Base-by-base conservation (phyloP, 2,113 vertebrate species). In the Dunckerocampus dactyliophorus region DNA sequence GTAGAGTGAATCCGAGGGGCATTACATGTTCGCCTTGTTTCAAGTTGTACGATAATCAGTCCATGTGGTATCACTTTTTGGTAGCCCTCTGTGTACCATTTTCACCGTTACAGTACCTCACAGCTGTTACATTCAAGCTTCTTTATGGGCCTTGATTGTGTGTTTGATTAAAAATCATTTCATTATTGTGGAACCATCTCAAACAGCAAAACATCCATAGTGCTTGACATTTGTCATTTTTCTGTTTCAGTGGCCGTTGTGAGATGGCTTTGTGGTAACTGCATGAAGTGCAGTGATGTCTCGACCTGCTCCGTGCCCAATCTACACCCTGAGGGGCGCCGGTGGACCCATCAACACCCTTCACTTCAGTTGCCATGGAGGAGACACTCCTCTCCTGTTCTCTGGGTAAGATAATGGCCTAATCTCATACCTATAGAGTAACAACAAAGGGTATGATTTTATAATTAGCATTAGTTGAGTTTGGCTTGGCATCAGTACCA, bases 251-350 rank as follows among this genome's bases (percentile, higher is more conserved):
- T 4, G 11, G 47, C 4, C 6, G 13, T 19, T 12, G 15, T 21
- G 50, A 57, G 1, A 1, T 14, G 19, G 19, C 53, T 49, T 57
- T 24, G 12, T n/a, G 10, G 46, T 63, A 11, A 14, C 16, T 31
- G 22, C 42, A 17, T 59, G 55, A 77, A 21, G n/a, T 17, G 45
- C 59, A 37, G 52, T 0, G n/a, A 94, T 91, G 86, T 85, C 90
- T 15, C 83, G 64, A 51, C 92, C 91, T 1, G 79, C 94, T 3
- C 96, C 95, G 0, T 88, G 92, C 39, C 96, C 96, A 3, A 73
- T 85, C 79, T 98, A 92, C 70, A 93, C 94, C 60, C 90, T 99
- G 39, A 91, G 97, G 75, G 97, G 96, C 1, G 70, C 92, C 0
- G 68, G 85, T 4, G 91, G 92, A 4, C 70, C 93, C 1, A 86